Percentiles rank a stretch among this genome's conserved stretches.
These are phyloP conservation scores for Caenorhabditis macrosperma DNA, from an alignment of 2,888 invertebrate species.

Conservation along the genomic window DNA sequence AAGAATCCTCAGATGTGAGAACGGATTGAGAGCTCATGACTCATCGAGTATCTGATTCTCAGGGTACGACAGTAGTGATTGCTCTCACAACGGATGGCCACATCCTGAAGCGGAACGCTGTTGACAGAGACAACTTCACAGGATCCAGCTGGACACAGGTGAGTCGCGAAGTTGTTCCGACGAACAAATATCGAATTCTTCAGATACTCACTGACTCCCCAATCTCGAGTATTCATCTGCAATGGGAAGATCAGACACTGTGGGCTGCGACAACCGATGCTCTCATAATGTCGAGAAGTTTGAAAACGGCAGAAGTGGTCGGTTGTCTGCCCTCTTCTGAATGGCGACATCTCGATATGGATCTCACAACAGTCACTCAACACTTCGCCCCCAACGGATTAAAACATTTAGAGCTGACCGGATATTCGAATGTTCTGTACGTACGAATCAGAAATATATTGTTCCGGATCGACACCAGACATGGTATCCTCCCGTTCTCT, in stretches of 20 bases:
- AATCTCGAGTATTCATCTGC: constrained; percentile 27
- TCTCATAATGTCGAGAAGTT: constrained; percentile 5
- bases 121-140: constrained; percentile 14
- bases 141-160: constrained; percentile 49
- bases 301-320: neutral
- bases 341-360: constrained; percentile 39
- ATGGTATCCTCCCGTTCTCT: too few species aligned
- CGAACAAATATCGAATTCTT: neutral
- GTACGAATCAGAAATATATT: constrained; percentile 9
- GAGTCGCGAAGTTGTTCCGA: neutral
- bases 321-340: constrained; percentile 4
- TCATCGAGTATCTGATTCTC: too few species aligned
- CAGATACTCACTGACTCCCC: constrained; percentile 45
- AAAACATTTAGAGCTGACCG: constrained; percentile 25
- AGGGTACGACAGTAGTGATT: constrained; percentile 24
- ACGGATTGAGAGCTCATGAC: too few species aligned
- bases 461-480: constrained; percentile 39
- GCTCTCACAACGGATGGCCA: constrained; percentile 43
- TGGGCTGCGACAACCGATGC: constrained; percentile 38
- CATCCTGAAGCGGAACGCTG: constrained; percentile 40
- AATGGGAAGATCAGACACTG: constrained; percentile 21
- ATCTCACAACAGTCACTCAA: constrained; percentile 11
- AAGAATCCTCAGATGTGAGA: constrained; percentile 10
- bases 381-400: neutral
- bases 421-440: constrained; percentile 24